These are phyloP conservation scores for Pygmarrhopalites habei DNA, from an alignment of 1,140 invertebrate genomes.

Conservation along the genomic window DNA sequence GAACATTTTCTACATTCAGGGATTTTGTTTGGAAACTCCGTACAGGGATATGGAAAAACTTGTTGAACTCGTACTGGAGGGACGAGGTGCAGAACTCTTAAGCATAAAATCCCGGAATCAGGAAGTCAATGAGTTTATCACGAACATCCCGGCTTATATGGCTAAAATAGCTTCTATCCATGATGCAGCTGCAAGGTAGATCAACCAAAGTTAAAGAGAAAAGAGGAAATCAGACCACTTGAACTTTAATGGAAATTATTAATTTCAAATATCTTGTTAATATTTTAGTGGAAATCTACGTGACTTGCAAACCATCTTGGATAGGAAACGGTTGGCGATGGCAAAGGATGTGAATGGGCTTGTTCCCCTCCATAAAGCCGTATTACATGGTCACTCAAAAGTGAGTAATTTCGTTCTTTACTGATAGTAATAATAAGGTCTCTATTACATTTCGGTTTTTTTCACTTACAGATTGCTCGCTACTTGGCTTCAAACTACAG, in stretches of 20 bases:
- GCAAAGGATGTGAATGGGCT: constrained; percentile 74
- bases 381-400: constrained; percentile 23
- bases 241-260: not conserved
- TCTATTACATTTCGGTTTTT: too few relatives aligned
- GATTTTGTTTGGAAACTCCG: not conserved
- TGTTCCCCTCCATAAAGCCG: constrained; percentile 27
- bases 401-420: too few relatives aligned
- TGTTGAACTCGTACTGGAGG: constrained; percentile 76
- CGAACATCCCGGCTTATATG: constrained; percentile 84
- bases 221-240: not conserved
- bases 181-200: constrained; percentile 58
- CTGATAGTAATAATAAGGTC: too few relatives aligned
- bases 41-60: constrained; percentile 76
- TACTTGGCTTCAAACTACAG: constrained; percentile 12
- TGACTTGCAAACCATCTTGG: constrained; percentile 74
- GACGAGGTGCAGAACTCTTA: constrained; percentile 70
- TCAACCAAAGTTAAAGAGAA: not conserved
- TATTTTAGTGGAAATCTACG: constrained; percentile 61
- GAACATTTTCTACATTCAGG: not conserved
- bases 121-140: constrained; percentile 80
- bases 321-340: constrained; percentile 82
- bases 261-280: not conserved
- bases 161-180: constrained; percentile 83
- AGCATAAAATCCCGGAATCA: constrained; percentile 63
- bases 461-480: too few relatives aligned